These are phyloP conservation scores for Elysia chlorotica DNA, from an alignment of 1,140 invertebrate genomes.

Conservation along the genomic window DNA sequence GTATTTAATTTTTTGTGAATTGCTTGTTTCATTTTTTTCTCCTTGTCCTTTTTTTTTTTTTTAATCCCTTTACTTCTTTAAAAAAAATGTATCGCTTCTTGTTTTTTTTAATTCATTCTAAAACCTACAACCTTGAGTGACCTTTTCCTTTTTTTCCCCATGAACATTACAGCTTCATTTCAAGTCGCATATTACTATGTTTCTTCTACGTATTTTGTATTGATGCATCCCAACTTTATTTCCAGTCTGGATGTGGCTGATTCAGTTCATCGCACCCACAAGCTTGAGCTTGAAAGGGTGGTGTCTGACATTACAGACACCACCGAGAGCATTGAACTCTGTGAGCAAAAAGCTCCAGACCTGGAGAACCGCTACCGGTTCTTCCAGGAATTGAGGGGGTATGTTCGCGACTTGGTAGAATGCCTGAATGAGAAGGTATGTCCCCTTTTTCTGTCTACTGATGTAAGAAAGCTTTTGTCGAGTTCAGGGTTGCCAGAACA, in stretches of 20 bases:
- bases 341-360: conserved; percentile 69
- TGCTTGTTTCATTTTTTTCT: too few species aligned
- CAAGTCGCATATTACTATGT: too few species aligned
- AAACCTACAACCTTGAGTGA: too few species aligned
- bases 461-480: too few species aligned
- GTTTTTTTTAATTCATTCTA: too few species aligned
- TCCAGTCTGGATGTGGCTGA: conserved; percentile 68
- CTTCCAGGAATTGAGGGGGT: conserved; percentile 94
- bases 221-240: conserved; percentile 40
- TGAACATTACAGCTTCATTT: too few species aligned
- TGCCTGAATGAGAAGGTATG: conserved; percentile 79
- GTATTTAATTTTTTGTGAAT: too few species aligned
- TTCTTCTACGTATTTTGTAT: background rate
- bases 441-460: conserved; percentile 25
- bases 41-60: too few species aligned
- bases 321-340: conserved; percentile 70
- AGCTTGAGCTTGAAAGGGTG: conserved; percentile 54
- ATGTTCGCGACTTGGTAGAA: conserved; percentile 94
- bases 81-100: too few species aligned
- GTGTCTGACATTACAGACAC: conserved; percentile 65
- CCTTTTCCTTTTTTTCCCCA: too few species aligned
- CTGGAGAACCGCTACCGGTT: conserved; percentile 82
- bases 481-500: too few species aligned
- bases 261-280: conserved; percentile 69
- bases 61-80: too few species aligned